These are phyloP conservation scores for Megaceryle torquata DNA, from an alignment of 2,113 vertebrate species.

Conservation along the genomic window DNA sequence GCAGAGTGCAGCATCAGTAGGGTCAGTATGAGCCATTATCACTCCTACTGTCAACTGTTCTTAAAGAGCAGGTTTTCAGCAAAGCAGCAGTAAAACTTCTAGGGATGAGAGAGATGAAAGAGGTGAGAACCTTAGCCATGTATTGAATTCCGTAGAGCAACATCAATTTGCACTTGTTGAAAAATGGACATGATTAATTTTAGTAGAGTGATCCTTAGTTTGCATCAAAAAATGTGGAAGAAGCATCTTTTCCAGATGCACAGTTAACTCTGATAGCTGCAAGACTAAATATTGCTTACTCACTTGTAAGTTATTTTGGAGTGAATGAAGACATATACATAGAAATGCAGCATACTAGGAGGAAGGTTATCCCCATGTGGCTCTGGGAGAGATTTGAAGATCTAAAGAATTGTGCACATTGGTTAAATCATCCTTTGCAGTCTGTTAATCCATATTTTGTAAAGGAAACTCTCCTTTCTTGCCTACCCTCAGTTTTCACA, in stretches of 20 bases:
- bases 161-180: not conserved
- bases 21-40: not conserved
- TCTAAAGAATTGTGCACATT: not conserved
- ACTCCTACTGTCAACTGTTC: not conserved
- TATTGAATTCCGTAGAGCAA: not conserved
- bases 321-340: not conserved
- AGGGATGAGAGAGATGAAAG: not conserved
- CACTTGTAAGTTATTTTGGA: not conserved
- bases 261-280: not conserved
- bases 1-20: rapidly evolving
- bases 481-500: not conserved
- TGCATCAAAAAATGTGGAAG: not conserved
- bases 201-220: not conserved
- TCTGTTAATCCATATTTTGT: not conserved
- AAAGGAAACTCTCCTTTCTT: not conserved
- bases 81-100: not conserved
- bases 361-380: not conserved
- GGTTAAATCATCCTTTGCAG: not conserved
- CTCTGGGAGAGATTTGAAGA: not conserved
- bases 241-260: not conserved
- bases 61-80: not conserved
- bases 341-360: not conserved
- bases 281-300: not conserved
- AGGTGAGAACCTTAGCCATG: not conserved
- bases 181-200: not conserved